Conservation (phyloP, 1,140 invertebrate genomes). For the Portunus trituberculatus region DNA sequence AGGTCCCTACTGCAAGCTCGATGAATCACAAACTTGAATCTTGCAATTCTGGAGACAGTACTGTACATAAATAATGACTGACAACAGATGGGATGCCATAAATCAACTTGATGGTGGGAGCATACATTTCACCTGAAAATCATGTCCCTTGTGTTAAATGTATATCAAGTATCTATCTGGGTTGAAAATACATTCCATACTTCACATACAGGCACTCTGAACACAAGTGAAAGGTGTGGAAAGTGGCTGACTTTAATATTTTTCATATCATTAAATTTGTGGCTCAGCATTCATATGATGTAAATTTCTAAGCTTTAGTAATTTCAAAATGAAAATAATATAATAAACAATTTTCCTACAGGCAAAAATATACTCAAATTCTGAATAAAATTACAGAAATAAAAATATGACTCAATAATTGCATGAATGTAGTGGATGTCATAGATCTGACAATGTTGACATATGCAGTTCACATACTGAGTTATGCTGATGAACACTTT, state of each 20-base stretch:
- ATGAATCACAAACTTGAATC: too few relatives aligned
- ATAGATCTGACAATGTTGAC: conserved; percentile 9
- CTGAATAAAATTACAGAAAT: background rate
- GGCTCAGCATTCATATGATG: too few relatives aligned
- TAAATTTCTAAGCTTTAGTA: too few relatives aligned
- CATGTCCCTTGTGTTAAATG: background rate
- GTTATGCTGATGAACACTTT: background rate
- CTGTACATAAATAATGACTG: background rate
- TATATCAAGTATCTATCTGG: background rate
- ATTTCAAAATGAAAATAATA: too few relatives aligned
- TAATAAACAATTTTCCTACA: background rate
- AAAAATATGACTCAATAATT: background rate
- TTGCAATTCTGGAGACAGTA: too few relatives aligned
- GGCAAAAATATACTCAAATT: background rate
- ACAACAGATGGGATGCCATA: background rate
- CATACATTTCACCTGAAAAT: background rate
- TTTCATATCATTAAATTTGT: background rate
- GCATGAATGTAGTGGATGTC: background rate
- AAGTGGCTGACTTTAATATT: background rate
- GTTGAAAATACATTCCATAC: conserved; percentile 35
- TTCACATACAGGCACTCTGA: conserved; percentile 64
- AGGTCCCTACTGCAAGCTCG: too few relatives aligned
- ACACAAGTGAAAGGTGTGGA: conserved; percentile 61
- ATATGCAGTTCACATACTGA: background rate
- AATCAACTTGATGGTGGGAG: background rate